Conservation (phyloP, 2,888 invertebrate genomes). For the Drosophila picticornis region DNA sequence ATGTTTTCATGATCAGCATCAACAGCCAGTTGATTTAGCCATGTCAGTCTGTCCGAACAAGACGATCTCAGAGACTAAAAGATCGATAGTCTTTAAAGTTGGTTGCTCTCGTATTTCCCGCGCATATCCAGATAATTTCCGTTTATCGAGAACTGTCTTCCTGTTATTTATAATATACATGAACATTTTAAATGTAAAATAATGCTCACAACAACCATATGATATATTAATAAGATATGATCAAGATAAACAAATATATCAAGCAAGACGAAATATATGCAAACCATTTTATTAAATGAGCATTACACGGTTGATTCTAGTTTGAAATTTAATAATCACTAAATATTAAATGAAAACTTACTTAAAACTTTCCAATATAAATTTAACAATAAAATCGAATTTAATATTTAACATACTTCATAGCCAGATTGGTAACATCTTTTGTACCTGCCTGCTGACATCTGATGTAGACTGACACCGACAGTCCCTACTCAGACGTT, state of each 20-base stretch:
- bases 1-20: not conserved
- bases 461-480: conserved; percentile 41
- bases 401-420: conserved; percentile 22
- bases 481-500: conserved; percentile 36
- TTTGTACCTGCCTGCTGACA: conserved; percentile 21
- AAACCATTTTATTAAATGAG: not conserved
- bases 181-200: not conserved
- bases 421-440: conserved; percentile 12
- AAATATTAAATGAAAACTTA: not conserved
- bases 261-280: not conserved
- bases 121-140: not conserved
- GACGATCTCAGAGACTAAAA: not conserved
- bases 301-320: rapidly evolving
- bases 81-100: not conserved
- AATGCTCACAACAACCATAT: not conserved
- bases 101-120: not conserved
- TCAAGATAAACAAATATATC: not conserved
- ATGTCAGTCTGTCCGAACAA: not conserved
- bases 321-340: not conserved
- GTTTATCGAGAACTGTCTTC: not conserved
- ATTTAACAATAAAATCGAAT: conserved; percentile 13
- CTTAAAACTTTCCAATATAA: not conserved
- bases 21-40: not conserved
- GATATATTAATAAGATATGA: not conserved
- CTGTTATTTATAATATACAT: not conserved